Base-by-base conservation (phyloP, 1,140 invertebrate genomes). In the Ylistrum balloti region DNA sequence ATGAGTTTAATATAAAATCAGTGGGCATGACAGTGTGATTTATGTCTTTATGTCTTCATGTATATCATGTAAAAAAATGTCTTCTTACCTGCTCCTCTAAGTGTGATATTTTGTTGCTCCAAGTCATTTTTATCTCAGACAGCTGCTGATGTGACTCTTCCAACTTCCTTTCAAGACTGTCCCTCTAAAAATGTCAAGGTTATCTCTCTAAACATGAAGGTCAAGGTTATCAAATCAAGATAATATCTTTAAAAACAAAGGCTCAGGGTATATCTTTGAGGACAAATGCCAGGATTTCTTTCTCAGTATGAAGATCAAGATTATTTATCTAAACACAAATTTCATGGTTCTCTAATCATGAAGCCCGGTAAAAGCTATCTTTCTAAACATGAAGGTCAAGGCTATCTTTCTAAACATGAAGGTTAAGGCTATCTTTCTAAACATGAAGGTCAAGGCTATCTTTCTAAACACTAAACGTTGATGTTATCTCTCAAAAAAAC, bases 71-170 rank as follows among this genome's bases (percentile, higher is more conserved):
- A n/a, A n/a, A n/a, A n/a, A n/a, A n/a, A n/a, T n/a, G n/a, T n/a
- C n/a, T 38, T 38, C 5, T 38, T 88, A 96, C 95, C 95, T 95
- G 98, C 9, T 98, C 98, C 95, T 98, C 98, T 17, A 98, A 95
- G 9, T 98, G 97, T 9, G 98, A 97, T 92, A 98, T 98, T 95
- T 98, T 98, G 33, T 98, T 97, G 93, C 98, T 98, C 98, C 98
- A 98, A 0, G 98, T 98, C 0, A 98, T 98, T 95, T 98, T 98
- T 91, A 98, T 98, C 93, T 98, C 98, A 0, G 98, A 97, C 0
- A 99, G 95, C 95, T 98, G 98, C 91, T 98, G 96, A 94, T 98
- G 98, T 0, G 98, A 97, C 94, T 99, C 98, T 92, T 98, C 98
- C 33, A 98, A 95, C 92, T 98, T 97, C 86, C 98, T 97, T 93